phyloP scores from a whole-genome alignment of 2,113 vertebrate species.

The Carlito syrichta region DNA sequence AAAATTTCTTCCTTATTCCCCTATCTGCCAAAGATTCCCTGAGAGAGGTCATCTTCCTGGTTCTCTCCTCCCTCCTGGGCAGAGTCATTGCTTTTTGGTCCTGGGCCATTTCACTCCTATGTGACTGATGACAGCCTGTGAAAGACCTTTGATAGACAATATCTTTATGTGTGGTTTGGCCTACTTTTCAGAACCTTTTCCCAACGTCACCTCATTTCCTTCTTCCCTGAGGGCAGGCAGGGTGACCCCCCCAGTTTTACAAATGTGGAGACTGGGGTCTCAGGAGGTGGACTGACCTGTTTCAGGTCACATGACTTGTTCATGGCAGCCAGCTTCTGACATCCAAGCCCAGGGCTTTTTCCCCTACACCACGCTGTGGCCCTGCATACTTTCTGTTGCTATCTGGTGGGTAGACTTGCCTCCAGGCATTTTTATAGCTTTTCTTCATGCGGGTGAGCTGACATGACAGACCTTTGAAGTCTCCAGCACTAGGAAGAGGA shows the following conservation, averaged over 20 bases:
- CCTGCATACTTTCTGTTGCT: neutral
- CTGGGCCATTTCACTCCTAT: neutral
- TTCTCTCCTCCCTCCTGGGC: neutral
- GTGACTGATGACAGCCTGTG: neutral
- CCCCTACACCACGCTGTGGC: neutral
- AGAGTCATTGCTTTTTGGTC: neutral
- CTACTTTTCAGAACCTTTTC: constrained; percentile 56
- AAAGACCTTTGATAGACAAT: neutral
- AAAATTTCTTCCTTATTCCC: neutral
- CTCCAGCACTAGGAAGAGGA: neutral
- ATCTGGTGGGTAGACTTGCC: neutral
- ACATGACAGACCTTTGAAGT: constrained; percentile 7
- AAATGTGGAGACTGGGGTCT: neutral
- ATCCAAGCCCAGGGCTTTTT: neutral
- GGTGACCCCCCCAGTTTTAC: constrained; percentile 29
- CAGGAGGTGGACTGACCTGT: neutral
- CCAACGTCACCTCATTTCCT: constrained; percentile 34
- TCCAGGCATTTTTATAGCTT: constrained; percentile 38
- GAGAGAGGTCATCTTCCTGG: neutral
- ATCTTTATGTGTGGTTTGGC: constrained; percentile 17
- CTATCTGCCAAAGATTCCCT: neutral
- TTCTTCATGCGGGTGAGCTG: neutral
- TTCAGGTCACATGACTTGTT: neutral
- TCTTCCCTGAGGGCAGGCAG: constrained; percentile 18
- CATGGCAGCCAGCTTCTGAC: neutral